These are phyloP conservation scores for Pogonomyrmex barbatus DNA, from an alignment of 1,140 invertebrate species.

Conservation along the genomic window DNA sequence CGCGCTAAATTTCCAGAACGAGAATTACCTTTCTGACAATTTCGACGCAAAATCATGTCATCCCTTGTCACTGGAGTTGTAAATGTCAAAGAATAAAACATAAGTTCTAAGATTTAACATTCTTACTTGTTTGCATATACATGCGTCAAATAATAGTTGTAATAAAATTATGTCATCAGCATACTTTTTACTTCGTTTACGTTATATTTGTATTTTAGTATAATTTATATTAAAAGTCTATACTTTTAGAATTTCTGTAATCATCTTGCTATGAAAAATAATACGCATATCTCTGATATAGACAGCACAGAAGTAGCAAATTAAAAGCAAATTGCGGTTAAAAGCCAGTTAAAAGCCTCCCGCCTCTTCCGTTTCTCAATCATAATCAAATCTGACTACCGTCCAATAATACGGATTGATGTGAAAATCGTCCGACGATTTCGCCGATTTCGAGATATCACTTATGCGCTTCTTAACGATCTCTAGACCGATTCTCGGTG, in stretches of 20 bases:
- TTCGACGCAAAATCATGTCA: slow-evolving; percentile 11
- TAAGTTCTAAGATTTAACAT: background rate
- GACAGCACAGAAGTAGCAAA: background rate
- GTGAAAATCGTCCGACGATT: slow-evolving; percentile 71
- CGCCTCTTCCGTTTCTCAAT: slow-evolving; percentile 37
- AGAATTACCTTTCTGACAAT: slow-evolving; percentile 59
- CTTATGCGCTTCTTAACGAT: slow-evolving; percentile 72
- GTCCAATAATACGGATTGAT: slow-evolving; percentile 70
- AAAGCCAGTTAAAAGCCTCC: background rate
- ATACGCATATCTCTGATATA: background rate
- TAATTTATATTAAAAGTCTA: background rate
- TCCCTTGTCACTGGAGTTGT: slow-evolving; percentile 5
- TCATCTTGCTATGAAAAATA: background rate
- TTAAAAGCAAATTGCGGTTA: slow-evolving; percentile 31
- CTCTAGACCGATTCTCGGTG: slow-evolving; percentile 35
- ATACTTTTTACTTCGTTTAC: background rate
- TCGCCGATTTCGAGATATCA: slow-evolving; percentile 66
- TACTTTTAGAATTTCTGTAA: background rate
- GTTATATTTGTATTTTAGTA: background rate
- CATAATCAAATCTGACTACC: slow-evolving; percentile 72
- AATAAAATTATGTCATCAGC: background rate
- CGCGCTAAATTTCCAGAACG: slow-evolving; percentile 26
- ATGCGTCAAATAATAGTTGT: background rate
- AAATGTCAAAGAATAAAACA: background rate
- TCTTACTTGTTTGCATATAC: background rate